These are phyloP conservation scores for Mechanitis mazaeus DNA, from an alignment of 2,888 invertebrate genomes.

Conservation along the genomic window DNA sequence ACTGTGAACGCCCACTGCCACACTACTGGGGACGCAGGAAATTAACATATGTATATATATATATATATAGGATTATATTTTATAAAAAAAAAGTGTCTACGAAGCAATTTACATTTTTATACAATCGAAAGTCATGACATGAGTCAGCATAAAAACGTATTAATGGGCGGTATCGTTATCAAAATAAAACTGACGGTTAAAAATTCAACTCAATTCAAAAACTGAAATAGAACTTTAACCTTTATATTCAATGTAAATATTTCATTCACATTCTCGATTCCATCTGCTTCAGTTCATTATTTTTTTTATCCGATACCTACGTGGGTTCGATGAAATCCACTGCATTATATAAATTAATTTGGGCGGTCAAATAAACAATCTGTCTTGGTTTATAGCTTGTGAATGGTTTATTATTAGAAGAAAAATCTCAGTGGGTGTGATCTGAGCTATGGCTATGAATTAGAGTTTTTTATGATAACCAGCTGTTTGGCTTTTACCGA, in stretches of 20 bases:
- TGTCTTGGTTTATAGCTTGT: slow-evolving; percentile 23
- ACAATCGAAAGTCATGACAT: not conserved
- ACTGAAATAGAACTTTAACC: too few relatives aligned
- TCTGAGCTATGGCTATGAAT: slow-evolving; percentile 16
- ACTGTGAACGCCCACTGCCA: too few relatives aligned
- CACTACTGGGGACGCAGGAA: too few relatives aligned
- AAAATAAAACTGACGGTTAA: too few relatives aligned
- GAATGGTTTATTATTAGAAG: slow-evolving; percentile 22
- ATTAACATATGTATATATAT: too few relatives aligned
- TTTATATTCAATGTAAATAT: too few relatives aligned
- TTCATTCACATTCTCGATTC: too few relatives aligned
- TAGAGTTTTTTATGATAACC: not conserved
- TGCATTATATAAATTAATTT: slow-evolving; percentile 22
- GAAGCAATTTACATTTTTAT: not conserved
- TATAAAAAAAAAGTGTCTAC: too few relatives aligned
- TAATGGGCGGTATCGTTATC: too few relatives aligned
- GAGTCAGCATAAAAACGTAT: too few relatives aligned
- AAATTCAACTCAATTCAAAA: too few relatives aligned
- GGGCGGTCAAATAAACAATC: slow-evolving; percentile 31
- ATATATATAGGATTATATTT: too few relatives aligned
- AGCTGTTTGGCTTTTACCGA: not conserved
- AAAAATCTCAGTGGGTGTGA: slow-evolving; percentile 32
- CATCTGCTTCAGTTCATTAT: slow-evolving; percentile 1
- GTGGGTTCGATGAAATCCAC: slow-evolving; percentile 16
- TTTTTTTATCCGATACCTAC: slow-evolving; percentile 12